Conservation (phyloP, 2,797 vertebrate genomes). For the Columba guinea region DNA sequence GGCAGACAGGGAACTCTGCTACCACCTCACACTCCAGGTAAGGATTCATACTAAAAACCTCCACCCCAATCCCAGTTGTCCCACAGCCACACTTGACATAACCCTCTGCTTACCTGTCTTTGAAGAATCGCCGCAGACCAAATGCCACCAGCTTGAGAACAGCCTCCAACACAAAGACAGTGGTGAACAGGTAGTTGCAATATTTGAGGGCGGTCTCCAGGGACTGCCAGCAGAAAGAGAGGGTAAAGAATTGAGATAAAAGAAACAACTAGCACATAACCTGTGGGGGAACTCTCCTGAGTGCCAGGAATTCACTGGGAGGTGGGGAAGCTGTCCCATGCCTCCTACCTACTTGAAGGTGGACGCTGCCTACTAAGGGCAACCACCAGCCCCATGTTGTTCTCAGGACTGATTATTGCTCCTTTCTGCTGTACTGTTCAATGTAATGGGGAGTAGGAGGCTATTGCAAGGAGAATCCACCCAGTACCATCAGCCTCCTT, state of each 20-base stretch:
- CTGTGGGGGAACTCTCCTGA: background rate
- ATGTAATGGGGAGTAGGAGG: background rate
- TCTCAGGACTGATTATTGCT: background rate
- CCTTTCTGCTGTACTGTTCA: background rate
- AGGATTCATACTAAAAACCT: background rate
- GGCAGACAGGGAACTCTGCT: background rate
- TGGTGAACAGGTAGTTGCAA: constrained; percentile 97
- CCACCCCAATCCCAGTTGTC: background rate
- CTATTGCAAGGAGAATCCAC: background rate
- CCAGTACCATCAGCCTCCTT: background rate
- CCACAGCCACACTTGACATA: background rate
- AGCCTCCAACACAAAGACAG: constrained; percentile 94
- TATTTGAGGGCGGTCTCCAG: constrained; percentile 91
- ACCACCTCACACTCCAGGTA: background rate
- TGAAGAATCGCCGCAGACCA: constrained; percentile 94
- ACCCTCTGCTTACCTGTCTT: constrained; percentile 85
- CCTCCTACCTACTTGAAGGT: background rate
- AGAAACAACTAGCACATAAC: background rate
- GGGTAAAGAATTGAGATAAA: background rate
- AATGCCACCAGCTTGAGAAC: constrained; percentile 93
- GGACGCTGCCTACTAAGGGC: background rate
- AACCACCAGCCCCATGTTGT: background rate
- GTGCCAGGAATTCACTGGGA: background rate
- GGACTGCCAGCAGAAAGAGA: constrained; percentile 78
- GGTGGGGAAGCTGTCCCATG: background rate